A percentile compares a stretch with the other conserved stretches of the same genome.
These are phyloP conservation scores for Ctenicera cuprea DNA, from an alignment of 2,888 invertebrate species.

Conservation along the genomic window DNA sequence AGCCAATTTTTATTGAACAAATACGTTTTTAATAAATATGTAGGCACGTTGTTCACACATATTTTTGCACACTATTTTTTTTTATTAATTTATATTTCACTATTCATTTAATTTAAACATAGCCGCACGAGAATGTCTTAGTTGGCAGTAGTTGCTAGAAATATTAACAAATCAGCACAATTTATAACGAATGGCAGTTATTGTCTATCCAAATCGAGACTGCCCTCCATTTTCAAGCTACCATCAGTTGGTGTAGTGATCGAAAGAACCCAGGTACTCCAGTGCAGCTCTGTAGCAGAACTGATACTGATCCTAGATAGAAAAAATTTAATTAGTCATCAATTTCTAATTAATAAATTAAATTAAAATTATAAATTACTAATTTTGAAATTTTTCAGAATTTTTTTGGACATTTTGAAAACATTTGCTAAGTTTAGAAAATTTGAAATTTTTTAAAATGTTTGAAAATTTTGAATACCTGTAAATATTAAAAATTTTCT, in stretches of 20 bases:
- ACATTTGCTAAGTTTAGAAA: no score
- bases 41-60: slow-evolving; percentile 71
- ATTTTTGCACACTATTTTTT: slow-evolving; percentile 68
- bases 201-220: slow-evolving; percentile 62
- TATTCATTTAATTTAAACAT: slow-evolving; percentile 58
- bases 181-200: slow-evolving; percentile 64
- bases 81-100: slow-evolving; percentile 59
- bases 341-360: slow-evolving; percentile 16
- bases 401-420: no score
- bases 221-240: slow-evolving; percentile 48
- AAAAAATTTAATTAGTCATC: slow-evolving; percentile 34
- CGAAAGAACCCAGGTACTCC: slow-evolving; percentile 98
- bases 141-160: slow-evolving; percentile 63
- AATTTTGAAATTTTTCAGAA: no score
- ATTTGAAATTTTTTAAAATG: no score
- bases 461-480: no score
- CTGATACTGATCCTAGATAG: slow-evolving; percentile 96
- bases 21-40: slow-evolving; percentile 57
- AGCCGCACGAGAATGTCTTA: slow-evolving; percentile 58
- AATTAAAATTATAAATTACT: no score
- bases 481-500: no score
- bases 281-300: slow-evolving; percentile 99
- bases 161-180: slow-evolving; percentile 61
- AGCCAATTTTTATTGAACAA: slow-evolving; percentile 48
- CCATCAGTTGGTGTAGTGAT: slow-evolving; percentile 92